Conservation (phyloP, 2,888 invertebrate genomes). For the Flexamia atlantica region DNA sequence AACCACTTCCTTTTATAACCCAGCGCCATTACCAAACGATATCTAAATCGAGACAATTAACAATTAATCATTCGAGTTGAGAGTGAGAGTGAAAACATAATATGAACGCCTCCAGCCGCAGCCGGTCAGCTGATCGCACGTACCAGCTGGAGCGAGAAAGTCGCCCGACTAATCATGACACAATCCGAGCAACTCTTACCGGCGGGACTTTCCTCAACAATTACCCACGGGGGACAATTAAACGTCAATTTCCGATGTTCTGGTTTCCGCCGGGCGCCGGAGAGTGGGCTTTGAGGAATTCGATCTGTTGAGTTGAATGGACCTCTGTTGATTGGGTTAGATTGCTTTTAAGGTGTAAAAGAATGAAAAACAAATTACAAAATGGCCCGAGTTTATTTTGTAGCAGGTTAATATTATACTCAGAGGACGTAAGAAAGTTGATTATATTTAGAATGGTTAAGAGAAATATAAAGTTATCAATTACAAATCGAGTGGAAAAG, state of each 20-base stretch:
- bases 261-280: conserved; percentile 1
- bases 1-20: no score
- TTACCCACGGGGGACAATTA: conserved; percentile 19
- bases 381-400: no score
- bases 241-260: conserved; percentile 18
- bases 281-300: not conserved
- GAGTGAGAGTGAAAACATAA: conserved; percentile 39
- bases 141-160: conserved; percentile 49
- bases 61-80: not conserved
- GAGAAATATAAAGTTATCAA: no score
- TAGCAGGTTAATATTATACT: no score
- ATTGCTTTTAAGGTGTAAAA: no score
- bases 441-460: no score
- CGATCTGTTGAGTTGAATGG: no score
- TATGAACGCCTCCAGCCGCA: not conserved
- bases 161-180: conserved; percentile 26
- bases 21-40: no score
- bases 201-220: conserved; percentile 22
- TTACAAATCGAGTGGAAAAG: no score
- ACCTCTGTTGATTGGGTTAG: no score
- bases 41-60: not conserved
- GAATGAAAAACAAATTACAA: no score
- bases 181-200: conserved; percentile 32
- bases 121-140: conserved; percentile 24
- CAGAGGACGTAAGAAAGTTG: no score